Base-by-base conservation (phyloP, 2,888 invertebrate genomes). In the Acrocyrtus sp. region DNA sequence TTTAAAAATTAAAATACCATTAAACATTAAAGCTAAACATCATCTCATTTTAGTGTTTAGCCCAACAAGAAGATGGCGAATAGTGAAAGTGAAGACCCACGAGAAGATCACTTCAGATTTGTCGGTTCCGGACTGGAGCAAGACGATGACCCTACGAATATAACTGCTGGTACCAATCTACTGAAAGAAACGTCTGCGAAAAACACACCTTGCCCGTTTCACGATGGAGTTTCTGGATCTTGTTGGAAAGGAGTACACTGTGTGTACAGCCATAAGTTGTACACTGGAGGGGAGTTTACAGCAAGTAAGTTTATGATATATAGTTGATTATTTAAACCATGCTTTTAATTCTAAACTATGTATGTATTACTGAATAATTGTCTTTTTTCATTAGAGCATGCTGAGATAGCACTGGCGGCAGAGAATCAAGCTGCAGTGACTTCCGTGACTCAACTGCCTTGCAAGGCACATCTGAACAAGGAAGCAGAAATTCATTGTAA, bases 161-260 rank as follows among this genome's bases (percentile, higher is more conserved):
- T n/a, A n/a, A n/a, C n/a, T n/a, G n/a, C n/a, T n/a, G n/a, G n/a
- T n/a, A n/a, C n/a, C n/a, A n/a, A n/a, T n/a, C n/a, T n/a, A n/a
- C n/a, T n/a, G n/a, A n/a, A n/a, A n/a, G n/a, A n/a, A n/a, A n/a
- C n/a, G n/a, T n/a, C n/a, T n/a, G n/a, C n/a, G n/a, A 56, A 57
- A 19, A 43, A 57, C 12, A 24, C 21, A 1, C 70, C 72, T 10
- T 72, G 72, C n/a, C 34, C 22, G 24, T 72, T 66, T 41, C 60
- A 72, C 34, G 66, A 66, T 29, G 72, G 72, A 8, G 26, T 66
- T 29, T 66, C 66, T 0, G 66, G 43, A 47, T 27, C 19, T 2
- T 72, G 72, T 27, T 72, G 66, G 66, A 72, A 72, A 39, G 60
- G 60, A 1, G 17, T 12, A 3, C 26, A 3, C 0, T 72, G 72